Evolutionary conservation across 2,113 vertebrate genomes (phyloP).

Genomic region (Oreotrochilus melanogaster): DNA sequence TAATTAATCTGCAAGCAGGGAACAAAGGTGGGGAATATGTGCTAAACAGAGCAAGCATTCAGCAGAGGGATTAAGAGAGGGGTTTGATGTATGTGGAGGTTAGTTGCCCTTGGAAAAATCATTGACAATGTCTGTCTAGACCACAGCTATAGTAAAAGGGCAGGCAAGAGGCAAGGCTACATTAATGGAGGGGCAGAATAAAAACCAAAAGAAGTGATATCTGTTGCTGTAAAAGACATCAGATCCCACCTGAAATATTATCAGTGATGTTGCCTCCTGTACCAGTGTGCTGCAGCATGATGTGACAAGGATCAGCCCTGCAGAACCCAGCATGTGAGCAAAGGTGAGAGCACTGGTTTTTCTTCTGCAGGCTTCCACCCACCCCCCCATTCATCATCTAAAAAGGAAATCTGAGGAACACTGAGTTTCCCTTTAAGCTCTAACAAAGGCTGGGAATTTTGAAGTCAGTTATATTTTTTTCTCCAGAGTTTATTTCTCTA

Average conservation of each 20-base stretch:
- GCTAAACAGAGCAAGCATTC: not conserved
- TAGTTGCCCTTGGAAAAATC: not conserved
- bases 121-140: not conserved
- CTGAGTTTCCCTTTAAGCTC: not conserved
- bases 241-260: not conserved
- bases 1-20: not conserved
- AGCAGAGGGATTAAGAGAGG: not conserved
- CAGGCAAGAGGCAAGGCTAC: not conserved
- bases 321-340: not conserved
- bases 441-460: not conserved
- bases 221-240: not conserved
- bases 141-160: not conserved
- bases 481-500: not conserved
- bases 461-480: not conserved
- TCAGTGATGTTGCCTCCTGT: not conserved
- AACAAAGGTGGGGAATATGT: not conserved
- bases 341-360: not conserved
- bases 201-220: rapidly evolving
- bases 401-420: not conserved
- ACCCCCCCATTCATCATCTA: not conserved
- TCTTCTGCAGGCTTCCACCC: not conserved
- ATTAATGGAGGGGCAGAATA: not conserved
- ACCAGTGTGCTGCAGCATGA: not conserved
- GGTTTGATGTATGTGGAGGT: not conserved
- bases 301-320: not conserved